A percentile compares a stretch with the other conserved stretches of the same genome.
Conservation (phyloP, 2,797 vertebrate genomes). For the Ptychadena robeensis region DNA sequence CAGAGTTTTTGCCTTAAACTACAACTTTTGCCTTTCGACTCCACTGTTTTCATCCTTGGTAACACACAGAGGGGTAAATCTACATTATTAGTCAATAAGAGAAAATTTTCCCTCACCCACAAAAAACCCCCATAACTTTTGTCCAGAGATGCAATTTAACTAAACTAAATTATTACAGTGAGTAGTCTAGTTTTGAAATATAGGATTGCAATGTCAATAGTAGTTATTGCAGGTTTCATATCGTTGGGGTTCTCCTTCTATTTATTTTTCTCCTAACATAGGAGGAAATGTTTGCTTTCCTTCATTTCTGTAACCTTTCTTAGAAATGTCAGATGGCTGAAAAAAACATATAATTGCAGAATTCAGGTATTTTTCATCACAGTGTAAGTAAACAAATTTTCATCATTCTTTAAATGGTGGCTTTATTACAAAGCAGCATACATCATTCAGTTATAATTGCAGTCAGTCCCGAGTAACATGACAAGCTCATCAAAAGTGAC, state of each 20-base stretch:
- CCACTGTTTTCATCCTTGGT: too few species aligned
- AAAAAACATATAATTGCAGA: slow-evolving; percentile 14
- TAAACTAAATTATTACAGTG: too few species aligned
- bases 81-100: too few species aligned
- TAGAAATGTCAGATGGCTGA: background rate
- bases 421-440: slow-evolving; percentile 25
- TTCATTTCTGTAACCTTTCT: background rate
- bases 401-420: slow-evolving; percentile 9
- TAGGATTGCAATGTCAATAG: background rate
- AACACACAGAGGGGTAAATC: too few species aligned
- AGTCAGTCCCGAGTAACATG: slow-evolving; percentile 41
- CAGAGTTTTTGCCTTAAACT: too few species aligned
- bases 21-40: too few species aligned
- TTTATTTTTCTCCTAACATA: background rate
- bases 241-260: background rate
- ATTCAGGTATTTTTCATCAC: slow-evolving; percentile 10
- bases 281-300: too few species aligned
- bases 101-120: too few species aligned
- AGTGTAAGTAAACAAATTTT: slow-evolving; percentile 20
- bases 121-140: too few species aligned
- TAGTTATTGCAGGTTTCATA: background rate
- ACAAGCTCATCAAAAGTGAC: slow-evolving; percentile 45
- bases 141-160: too few species aligned
- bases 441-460: slow-evolving; percentile 45
- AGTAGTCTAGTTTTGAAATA: too few species aligned